Percentiles rank a stretch among this genome's conserved stretches.
Evolutionary conservation across 2,113 vertebrate genomes (phyloP).

Genomic region (Xerus inauris): DNA sequence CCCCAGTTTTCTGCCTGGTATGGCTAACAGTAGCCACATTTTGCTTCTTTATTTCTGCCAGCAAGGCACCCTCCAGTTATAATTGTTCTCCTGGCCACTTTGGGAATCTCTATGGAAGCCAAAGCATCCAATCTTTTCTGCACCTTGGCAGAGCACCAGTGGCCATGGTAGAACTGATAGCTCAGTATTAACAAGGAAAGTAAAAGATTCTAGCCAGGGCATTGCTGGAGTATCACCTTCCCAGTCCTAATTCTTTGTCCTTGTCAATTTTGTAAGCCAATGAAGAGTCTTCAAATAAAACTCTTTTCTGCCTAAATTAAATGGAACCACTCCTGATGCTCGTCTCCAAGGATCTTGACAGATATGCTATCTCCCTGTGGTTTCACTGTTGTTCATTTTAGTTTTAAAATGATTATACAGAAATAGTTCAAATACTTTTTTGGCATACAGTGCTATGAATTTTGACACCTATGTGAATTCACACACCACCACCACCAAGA

Average conservation of each 20-base stretch:
- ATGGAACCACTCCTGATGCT: neutral
- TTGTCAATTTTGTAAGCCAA: slow-evolving; percentile 1
- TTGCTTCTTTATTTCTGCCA: neutral
- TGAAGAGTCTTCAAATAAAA: neutral
- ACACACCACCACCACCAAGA: neutral
- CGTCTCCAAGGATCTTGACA: neutral
- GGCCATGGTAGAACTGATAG: neutral
- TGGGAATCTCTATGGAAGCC: neutral
- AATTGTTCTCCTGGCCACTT: neutral
- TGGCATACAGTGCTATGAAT: neutral
- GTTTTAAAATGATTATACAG: neutral
- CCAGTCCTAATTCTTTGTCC: neutral
- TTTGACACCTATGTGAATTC: neutral
- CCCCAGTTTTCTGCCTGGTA: neutral
- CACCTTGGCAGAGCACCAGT: neutral
- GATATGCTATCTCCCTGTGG: neutral
- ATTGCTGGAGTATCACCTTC: neutral
- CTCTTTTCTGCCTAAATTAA: neutral
- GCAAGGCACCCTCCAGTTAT: neutral
- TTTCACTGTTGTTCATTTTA: neutral
- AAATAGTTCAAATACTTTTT: neutral
- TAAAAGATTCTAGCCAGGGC: neutral
- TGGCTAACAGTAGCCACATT: neutral
- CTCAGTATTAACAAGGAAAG: neutral
- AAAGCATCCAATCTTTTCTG: neutral